Conservation (phyloP, 2,797 vertebrate genomes). For the Phataginus tetradactyla region DNA sequence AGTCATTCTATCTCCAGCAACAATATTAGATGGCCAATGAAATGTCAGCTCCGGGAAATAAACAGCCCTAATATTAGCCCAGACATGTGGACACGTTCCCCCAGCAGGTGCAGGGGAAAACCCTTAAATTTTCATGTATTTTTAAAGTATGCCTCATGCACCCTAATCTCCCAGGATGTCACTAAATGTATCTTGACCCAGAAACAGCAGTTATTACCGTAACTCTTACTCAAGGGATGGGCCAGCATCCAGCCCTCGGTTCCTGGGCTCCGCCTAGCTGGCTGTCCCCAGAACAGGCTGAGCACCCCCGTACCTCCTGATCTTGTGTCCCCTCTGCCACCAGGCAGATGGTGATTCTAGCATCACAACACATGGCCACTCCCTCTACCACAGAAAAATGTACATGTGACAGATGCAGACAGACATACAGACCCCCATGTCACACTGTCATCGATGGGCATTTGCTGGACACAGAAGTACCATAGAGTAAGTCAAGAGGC, state of each 20-base stretch:
- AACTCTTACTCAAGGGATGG: constrained; percentile 30
- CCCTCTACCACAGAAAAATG: background rate
- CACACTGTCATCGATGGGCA: background rate
- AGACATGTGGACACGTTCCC: constrained; percentile 49
- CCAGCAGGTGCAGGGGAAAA: background rate
- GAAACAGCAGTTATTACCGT: background rate
- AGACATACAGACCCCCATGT: background rate
- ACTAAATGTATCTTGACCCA: constrained; percentile 35
- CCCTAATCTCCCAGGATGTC: constrained; percentile 18
- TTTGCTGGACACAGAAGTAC: background rate
- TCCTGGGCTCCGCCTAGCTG: background rate
- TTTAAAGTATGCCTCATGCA: constrained; percentile 67
- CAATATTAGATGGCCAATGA: constrained; percentile 58
- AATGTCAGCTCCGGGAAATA: constrained; percentile 62
- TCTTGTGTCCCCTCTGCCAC: background rate
- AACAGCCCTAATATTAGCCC: constrained; percentile 78
- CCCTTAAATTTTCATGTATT: constrained; percentile 71
- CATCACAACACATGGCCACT: background rate
- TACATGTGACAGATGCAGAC: background rate
- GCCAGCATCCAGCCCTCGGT: background rate
- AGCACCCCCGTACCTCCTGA: background rate
- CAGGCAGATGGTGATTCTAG: background rate
- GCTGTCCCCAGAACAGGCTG: background rate
- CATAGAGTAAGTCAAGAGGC: background rate
- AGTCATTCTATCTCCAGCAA: constrained; percentile 56